These are phyloP conservation scores for Dione juno DNA, from an alignment of 2,888 invertebrate species.

Conservation along the genomic window DNA sequence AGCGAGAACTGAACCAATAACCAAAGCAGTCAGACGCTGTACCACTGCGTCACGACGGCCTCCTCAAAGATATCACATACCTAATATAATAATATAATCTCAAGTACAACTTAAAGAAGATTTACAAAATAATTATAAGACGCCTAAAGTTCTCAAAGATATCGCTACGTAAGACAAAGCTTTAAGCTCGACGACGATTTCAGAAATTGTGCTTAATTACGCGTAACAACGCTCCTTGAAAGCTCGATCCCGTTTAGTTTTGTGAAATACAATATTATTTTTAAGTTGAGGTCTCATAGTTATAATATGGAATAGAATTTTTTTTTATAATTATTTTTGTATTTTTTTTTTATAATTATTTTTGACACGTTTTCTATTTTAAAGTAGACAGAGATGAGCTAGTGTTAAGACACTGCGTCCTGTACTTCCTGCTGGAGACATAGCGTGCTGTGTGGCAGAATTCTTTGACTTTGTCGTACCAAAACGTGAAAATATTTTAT, in stretches of 20 bases:
- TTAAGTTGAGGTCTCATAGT: constrained; percentile 8
- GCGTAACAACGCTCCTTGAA: constrained; percentile 24
- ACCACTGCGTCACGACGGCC: neutral
- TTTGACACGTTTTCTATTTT: no score
- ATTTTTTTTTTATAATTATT: no score
- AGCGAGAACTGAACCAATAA: neutral
- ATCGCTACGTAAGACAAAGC: constrained; percentile 11
- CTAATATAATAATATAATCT: no score
- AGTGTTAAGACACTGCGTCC: no score
- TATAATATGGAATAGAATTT: neutral
- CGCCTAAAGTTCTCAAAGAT: constrained; percentile 7
- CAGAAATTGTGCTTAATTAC: constrained; percentile 27
- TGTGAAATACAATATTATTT: constrained; percentile 24
- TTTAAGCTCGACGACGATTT: constrained; percentile 4
- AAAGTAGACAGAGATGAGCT: no score
- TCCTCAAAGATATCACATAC: no score
- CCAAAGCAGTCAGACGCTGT: neutral
- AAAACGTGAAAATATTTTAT: neutral
- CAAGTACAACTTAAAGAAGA: neutral
- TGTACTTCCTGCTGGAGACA: neutral
- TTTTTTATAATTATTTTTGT: no score
- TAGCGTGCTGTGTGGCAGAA: neutral
- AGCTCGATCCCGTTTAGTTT: constrained; percentile 26
- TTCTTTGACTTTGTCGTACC: neutral
- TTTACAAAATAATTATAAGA: neutral